These are phyloP conservation scores for Aphelinus certus DNA, from an alignment of 1,140 invertebrate genomes.

Conservation along the genomic window DNA sequence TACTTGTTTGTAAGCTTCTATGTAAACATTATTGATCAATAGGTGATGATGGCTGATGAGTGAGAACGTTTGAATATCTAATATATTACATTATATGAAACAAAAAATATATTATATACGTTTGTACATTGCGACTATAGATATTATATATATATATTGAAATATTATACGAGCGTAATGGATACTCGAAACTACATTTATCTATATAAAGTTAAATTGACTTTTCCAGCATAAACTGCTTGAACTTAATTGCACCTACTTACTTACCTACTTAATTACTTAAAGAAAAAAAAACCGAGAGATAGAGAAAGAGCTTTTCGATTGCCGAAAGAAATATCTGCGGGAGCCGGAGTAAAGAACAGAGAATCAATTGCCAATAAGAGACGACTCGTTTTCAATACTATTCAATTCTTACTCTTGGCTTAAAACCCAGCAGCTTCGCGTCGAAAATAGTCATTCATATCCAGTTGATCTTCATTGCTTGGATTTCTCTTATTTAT, in stretches of 20 bases:
- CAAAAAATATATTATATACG: slow-evolving; percentile 51
- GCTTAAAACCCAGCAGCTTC: no score
- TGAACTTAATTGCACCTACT: slow-evolving; percentile 39
- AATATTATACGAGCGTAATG: slow-evolving; percentile 48
- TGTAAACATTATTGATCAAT: slow-evolving; percentile 46
- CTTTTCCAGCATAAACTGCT: slow-evolving; percentile 37
- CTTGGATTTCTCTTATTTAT: no score
- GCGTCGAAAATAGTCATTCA: no score
- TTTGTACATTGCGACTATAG: slow-evolving; percentile 53
- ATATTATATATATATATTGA: slow-evolving; percentile 48
- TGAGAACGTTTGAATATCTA: slow-evolving; percentile 60
- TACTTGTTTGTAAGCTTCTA: slow-evolving; percentile 46
- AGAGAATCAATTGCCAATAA: not conserved
- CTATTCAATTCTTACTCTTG: no score
- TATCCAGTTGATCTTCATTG: no score
- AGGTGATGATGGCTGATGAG: slow-evolving; percentile 61
- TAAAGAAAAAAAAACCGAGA: slow-evolving; percentile 34
- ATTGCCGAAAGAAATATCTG: not conserved
- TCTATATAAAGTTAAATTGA: slow-evolving; percentile 37
- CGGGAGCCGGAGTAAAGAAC: not conserved
- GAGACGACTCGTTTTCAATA: no score
- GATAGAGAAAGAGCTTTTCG: not conserved
- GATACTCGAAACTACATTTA: slow-evolving; percentile 37
- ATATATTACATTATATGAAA: slow-evolving; percentile 51
- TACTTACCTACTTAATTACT: slow-evolving; percentile 56